Base-by-base conservation (phyloP, 1,140 invertebrate genomes). In the Sinella curviseta region DNA sequence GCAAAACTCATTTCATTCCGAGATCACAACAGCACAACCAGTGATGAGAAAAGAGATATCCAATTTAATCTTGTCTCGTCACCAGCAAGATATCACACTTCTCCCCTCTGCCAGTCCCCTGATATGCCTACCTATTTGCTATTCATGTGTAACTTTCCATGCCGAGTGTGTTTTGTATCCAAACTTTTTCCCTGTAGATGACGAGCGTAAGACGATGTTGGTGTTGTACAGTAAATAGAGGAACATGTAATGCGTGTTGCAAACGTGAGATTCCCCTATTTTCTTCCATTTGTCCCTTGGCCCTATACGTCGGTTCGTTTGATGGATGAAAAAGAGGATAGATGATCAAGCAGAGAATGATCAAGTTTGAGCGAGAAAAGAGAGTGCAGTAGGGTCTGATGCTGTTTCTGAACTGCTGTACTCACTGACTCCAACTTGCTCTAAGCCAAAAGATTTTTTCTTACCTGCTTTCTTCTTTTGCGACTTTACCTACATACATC, bases 61-160 rank as follows among this genome's bases (percentile, higher is more conserved):
- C 70, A 74, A 74, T 74, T 74, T 74, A 74, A 74, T 74, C 70
- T 74, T 74, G 70, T 74, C 70, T 74, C 70, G 31, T 74, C 70
- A 74, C 24, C 70, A 60, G 24, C 57, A 60, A 60, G 57, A 60
- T 60, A 60, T 60, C 57, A 60, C 57, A 60, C 57, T 60, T 60
- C 24, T 26, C 57, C 57, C 57, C 57, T 60, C 39, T n/a, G n/a
- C n/a, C n/a, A n/a, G n/a, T n/a, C n/a, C n/a, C n/a, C n/a, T n/a
- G n/a, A n/a, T n/a, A n/a, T n/a, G n/a, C n/a, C n/a, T n/a, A n/a
- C 39, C 20, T 48, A 20, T 48, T 12, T 12, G 20, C 39, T 48
- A 48, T 48, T 48, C 39, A 48, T 48, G 39, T 8, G 20, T n/a
- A n/a, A n/a, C n/a, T n/a, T 20, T 48, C 39, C 39, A 48, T 48